Evolutionary conservation across 2,888 invertebrate species (phyloP).

Genomic region (Amaurobius ferox): DNA sequence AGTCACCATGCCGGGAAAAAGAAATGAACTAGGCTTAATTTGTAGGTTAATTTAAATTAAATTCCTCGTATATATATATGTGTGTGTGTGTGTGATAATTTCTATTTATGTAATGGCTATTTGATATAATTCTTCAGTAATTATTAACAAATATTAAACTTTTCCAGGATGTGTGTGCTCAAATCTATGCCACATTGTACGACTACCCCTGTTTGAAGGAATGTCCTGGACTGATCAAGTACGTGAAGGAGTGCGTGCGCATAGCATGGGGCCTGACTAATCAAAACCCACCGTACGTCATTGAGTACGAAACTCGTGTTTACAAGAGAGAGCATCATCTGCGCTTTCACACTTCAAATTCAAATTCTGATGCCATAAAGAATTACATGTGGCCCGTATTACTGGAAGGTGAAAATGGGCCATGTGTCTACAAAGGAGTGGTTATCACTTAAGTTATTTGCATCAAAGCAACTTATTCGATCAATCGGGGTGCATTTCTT

Average conservation of each 20-base stretch:
- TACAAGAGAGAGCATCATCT: conserved; percentile 87
- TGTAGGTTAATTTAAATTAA: too few species aligned
- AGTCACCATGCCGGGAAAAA: too few species aligned
- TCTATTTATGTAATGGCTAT: too few species aligned
- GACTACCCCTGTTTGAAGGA: conserved; percentile 93
- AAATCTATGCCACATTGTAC: conserved; percentile 91
- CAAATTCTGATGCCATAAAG: conserved; percentile 85
- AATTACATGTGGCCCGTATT: conserved; percentile 93
- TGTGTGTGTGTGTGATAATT: too few species aligned
- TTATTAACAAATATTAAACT: too few species aligned
- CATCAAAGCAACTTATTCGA: background rate
- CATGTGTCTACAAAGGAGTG: conserved; percentile 89
- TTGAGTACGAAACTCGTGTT: conserved; percentile 81
- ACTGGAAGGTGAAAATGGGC: conserved; percentile 83
- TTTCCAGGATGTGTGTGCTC: conserved; percentile 81
- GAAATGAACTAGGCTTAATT: too few species aligned
- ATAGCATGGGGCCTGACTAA: conserved; percentile 92
- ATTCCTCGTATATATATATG: too few species aligned
- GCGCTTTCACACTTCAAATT: conserved; percentile 86
- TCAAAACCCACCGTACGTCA: conserved; percentile 79
- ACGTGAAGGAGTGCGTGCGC: conserved; percentile 88
- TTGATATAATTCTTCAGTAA: too few species aligned
- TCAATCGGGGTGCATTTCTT: background rate
- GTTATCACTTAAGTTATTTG: conserved; percentile 83
- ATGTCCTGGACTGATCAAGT: conserved; percentile 87